These are phyloP conservation scores for Todus mexicanus DNA, from an alignment of 2,797 vertebrate genomes.

Conservation along the genomic window DNA sequence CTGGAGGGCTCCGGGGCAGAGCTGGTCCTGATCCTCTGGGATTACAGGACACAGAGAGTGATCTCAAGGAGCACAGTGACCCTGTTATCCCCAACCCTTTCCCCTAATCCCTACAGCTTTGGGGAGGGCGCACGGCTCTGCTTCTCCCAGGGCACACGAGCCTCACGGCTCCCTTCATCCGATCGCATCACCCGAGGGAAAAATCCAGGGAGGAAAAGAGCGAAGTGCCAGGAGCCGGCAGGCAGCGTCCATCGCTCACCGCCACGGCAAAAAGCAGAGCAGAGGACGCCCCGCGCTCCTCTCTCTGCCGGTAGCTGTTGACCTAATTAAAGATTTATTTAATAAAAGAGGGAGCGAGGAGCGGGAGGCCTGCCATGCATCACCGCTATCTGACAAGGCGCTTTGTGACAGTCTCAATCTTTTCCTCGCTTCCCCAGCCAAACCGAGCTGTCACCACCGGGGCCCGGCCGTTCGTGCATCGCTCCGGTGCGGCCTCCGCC, in stretches of 20 bases:
- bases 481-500: not conserved
- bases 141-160: not conserved
- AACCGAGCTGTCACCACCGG: not conserved
- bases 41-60: accelerated
- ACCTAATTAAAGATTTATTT: slow-evolving; percentile 53
- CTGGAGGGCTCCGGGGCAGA: not conserved
- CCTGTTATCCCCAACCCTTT: not conserved
- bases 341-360: slow-evolving; percentile 20
- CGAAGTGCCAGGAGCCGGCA: not conserved
- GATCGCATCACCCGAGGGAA: not conserved
- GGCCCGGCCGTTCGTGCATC: not conserved
- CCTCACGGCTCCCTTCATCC: not conserved
- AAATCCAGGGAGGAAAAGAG: not conserved
- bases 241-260: accelerated
- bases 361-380: slow-evolving; percentile 9
- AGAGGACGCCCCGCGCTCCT: not conserved
- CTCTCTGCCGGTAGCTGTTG: not conserved
- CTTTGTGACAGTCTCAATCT: slow-evolving; percentile 41
- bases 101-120: not conserved
- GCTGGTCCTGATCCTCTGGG: accelerated
- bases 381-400: not conserved
- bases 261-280: not conserved
- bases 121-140: accelerated
- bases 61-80: not conserved
- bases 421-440: not conserved